Base-by-base conservation (phyloP, 2,113 vertebrate species). In the Zapornia atra region DNA sequence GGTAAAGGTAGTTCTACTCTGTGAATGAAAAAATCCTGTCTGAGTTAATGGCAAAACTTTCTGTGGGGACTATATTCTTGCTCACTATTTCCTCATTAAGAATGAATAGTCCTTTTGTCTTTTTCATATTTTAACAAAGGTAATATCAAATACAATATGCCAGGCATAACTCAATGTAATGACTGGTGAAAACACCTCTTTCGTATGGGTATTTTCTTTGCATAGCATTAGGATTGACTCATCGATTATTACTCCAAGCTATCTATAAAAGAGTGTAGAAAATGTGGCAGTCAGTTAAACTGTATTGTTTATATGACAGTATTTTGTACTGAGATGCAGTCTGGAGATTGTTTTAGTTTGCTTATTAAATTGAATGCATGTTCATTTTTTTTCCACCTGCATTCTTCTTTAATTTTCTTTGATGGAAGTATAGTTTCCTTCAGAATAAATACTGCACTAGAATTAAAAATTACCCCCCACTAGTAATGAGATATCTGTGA, bases 241-340 rank as follows among this genome's bases (percentile, higher is more conserved):
- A 89, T 26, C 6, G 51, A n/a, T 64, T 38, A 16, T 36, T 40
- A 15, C 3, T 79, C 14, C 15, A 38, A 77, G 11, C 1, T 21
- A 44, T 46, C 28, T 22, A 50, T 3, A 31, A 78, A 63, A 63
- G 26, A 33, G 2, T 24, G 7, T 15, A 61, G 48, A 29, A 63
- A 70, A 73, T 46, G 6, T 31, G 4, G 6, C 3, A 50, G 22
- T 28, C 0, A 1, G 6, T 14, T 33, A 15, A 33, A 36, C 5
- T 2, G 7, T 9, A 4, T 7, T 48, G 4, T 9, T 46, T 38
- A 26, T 33, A 44, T 44, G 8, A 40, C 2, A 61, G 36, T 17
- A n/a, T 18, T 34, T 73, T 80, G 8, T 64, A 63, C 21, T 40
- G 44, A 80, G 3, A 59, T n/a, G 13, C 15, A 83, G 12, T 5